These are phyloP conservation scores for Psephotus haematonotus DNA, from an alignment of 2,113 vertebrate genomes.

Conservation along the genomic window DNA sequence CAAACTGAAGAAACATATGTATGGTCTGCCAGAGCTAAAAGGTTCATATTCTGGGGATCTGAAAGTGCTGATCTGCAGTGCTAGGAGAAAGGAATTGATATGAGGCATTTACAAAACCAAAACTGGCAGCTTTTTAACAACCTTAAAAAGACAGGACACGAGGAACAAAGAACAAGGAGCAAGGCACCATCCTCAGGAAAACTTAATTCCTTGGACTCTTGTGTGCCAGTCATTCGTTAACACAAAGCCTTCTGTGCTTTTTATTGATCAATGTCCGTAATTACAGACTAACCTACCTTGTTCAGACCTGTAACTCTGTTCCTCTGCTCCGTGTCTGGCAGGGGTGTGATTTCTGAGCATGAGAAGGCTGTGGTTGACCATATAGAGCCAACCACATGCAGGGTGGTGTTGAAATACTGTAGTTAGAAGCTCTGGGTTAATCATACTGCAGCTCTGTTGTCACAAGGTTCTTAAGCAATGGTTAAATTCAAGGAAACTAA, in stretches of 20 bases:
- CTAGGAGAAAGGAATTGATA: not conserved
- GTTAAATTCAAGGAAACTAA: constrained; percentile 39
- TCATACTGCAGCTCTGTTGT: constrained; percentile 41
- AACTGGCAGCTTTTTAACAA: not conserved
- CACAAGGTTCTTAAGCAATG: constrained; percentile 43
- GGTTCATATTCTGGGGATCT: not conserved
- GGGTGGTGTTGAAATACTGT: constrained; percentile 50
- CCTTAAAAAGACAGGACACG: not conserved
- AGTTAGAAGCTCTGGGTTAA: constrained; percentile 52
- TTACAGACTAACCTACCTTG: constrained; percentile 5
- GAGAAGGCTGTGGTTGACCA: constrained; percentile 41
- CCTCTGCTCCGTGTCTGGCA: constrained; percentile 16
- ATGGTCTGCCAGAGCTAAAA: not conserved
- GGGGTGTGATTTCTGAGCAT: constrained; percentile 1
- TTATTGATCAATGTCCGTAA: constrained; percentile 34
- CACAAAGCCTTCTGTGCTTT: constrained; percentile 35
- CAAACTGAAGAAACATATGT: not conserved
- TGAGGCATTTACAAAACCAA: constrained; percentile 15
- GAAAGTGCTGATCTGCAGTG: constrained; percentile 22
- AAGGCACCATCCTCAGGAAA: not conserved
- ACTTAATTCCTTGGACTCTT: not conserved
- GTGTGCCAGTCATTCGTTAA: constrained; percentile 40
- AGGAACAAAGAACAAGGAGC: not conserved
- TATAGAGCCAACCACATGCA: not conserved
- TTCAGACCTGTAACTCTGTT: not conserved